These are phyloP conservation scores for Echinops telfairi DNA, from an alignment of 2,113 vertebrate genomes.

Conservation along the genomic window DNA sequence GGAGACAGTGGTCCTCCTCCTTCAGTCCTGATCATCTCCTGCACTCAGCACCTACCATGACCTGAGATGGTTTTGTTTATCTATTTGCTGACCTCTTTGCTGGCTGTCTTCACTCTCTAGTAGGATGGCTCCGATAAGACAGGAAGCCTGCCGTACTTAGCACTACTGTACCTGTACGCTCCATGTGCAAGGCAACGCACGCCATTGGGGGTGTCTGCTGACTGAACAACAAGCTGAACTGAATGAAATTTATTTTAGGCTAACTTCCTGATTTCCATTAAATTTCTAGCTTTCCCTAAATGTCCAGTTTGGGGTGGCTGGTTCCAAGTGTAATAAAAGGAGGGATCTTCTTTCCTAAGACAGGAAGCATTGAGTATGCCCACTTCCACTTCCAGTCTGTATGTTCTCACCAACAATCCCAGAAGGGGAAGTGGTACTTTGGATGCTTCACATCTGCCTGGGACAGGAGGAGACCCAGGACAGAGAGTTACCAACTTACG, in stretches of 20 bases:
- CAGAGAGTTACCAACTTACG: background rate
- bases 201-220: background rate
- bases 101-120: background rate
- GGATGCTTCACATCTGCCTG: background rate
- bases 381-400: background rate
- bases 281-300: background rate
- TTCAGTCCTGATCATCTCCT: background rate
- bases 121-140: background rate
- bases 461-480: background rate
- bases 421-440: background rate
- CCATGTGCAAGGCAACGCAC: background rate
- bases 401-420: background rate
- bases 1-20: too few species aligned
- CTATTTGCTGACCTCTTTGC: background rate
- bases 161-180: background rate
- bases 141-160: background rate
- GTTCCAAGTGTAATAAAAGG: background rate
- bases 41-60: background rate
- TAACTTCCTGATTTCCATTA: constrained; percentile 10
- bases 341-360: background rate
- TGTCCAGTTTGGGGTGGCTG: background rate
- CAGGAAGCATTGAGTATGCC: accelerated
- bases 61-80: background rate
- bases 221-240: background rate
- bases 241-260: background rate